A percentile compares a stretch with the other conserved stretches of the same genome.
These are phyloP conservation scores for Sminthurinus aureus DNA, from an alignment of 2,888 invertebrate species.

Conservation along the genomic window DNA sequence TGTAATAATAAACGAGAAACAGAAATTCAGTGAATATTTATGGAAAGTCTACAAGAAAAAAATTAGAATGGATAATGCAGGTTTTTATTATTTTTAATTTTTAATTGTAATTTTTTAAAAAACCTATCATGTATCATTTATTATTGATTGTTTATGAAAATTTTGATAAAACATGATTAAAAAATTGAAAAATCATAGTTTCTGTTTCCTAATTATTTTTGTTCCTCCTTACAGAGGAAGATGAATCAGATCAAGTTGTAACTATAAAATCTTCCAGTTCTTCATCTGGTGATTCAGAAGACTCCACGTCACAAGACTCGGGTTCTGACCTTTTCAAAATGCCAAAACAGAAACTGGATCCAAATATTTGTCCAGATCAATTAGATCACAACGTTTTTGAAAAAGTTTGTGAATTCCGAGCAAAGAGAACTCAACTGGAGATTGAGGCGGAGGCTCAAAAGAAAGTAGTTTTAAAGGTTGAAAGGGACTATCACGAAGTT, in stretches of 20 bases:
- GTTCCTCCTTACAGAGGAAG: slow-evolving; percentile 19
- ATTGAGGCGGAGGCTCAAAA: slow-evolving; percentile 49
- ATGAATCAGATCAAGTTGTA: slow-evolving; percentile 10
- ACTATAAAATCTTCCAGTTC: slow-evolving; percentile 15
- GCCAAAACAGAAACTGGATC: slow-evolving; percentile 51
- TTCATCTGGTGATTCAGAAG: slow-evolving; percentile 44
- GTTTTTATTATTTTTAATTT: slow-evolving; percentile 28
- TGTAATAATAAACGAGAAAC: slow-evolving; percentile 69
- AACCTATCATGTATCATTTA: no score
- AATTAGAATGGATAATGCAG: slow-evolving; percentile 74
- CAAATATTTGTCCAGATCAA: slow-evolving; percentile 55
- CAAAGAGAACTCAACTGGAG: slow-evolving; percentile 49
- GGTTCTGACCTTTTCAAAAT: slow-evolving; percentile 53
- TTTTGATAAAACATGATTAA: slow-evolving; percentile 87
- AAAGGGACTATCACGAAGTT: slow-evolving; percentile 44
- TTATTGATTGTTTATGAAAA: slow-evolving; percentile 77
- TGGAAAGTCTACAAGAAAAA: slow-evolving; percentile 84
- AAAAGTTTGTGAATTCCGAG: slow-evolving; percentile 49
- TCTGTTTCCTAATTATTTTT: neutral
- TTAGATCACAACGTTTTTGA: slow-evolving; percentile 52
- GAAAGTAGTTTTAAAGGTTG: slow-evolving; percentile 49
- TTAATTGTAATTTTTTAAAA: neutral
- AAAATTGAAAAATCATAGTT: slow-evolving; percentile 65
- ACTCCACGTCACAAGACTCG: slow-evolving; percentile 52
- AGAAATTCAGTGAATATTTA: slow-evolving; percentile 81